Evolutionary conservation across 2,797 vertebrate genomes (phyloP), one percentile per base, ranked within the genome.

Genomic region (Enteromius afrohamiltoni): DNA sequence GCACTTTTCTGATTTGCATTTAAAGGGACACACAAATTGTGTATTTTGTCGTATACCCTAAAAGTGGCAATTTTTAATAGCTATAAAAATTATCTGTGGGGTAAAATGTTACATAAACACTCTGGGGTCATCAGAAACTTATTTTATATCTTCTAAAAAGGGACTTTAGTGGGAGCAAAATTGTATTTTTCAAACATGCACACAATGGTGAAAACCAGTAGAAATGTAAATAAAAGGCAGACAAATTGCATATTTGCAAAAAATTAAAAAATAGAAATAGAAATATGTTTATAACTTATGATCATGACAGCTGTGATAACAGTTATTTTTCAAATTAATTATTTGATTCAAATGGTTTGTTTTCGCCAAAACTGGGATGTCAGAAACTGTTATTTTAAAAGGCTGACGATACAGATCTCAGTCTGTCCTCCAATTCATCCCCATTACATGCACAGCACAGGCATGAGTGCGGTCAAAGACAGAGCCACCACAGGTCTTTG

Each of bases 341-440:
- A 11, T 58, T 23, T 21, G n/a, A 14, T 74, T 74, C 29, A 74
- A 31, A 51, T 51, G 29, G 2, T 19, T 21, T 53, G 29, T 21
- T 53, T 29, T 16, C 3, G 7, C 37, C 4, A 23, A 73, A n/a
- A n/a, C 4, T 47, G 6, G 13, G 17, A 55, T 31, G 29, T 34
- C n/a, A 53, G 17, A 64, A 80, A 40, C 89, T 88, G 90, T 79
- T 92, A 90, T 91, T 88, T 90, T 90, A 78, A 87, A 81, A 88
- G 83, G 83, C 86, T 89, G 86, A 83, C 80, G 86, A 88, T 89
- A 87, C 87, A 71, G 87, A 83, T 87, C 77, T 84, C 86, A 80
- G 88, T 88, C 82, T 85, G 65, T 74, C 84, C 67, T 74, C 68
- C 88, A 90, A 88, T 88, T 89, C 88, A 87, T 90, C 64, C 82